Percentiles rank a stretch among this genome's conserved stretches.
Conservation (phyloP, 2,797 vertebrate genomes). For the Phalloptychus januarius region DNA sequence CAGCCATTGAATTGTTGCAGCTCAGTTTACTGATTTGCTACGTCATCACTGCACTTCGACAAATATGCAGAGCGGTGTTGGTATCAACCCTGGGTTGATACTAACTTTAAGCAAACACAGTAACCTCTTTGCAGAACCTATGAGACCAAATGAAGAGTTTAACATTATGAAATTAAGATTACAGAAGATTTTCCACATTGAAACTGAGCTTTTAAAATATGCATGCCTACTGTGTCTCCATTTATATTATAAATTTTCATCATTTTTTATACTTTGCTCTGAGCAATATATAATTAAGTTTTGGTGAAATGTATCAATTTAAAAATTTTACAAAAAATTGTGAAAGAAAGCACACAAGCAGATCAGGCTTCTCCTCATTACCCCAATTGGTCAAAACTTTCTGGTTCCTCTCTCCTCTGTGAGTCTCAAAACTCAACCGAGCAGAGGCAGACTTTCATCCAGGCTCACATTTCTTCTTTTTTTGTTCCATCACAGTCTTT, state of each 20-base stretch:
- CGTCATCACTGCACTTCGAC: neutral
- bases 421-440: neutral
- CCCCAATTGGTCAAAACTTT: neutral
- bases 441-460: neutral
- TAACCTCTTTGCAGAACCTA: neutral
- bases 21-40: neutral
- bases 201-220: neutral
- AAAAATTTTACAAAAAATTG: neutral
- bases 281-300: neutral
- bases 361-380: neutral
- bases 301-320: neutral
- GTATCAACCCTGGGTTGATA: neutral
- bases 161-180: neutral
- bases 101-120: neutral
- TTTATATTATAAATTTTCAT: neutral
- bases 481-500: neutral
- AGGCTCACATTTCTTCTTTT: neutral
- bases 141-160: neutral
- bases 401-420: neutral
- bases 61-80: neutral
- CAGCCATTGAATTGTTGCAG: constrained; percentile 8
- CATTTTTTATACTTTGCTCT: neutral
- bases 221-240: neutral
- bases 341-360: neutral
- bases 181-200: neutral